Evolutionary conservation across 2,113 vertebrate species (phyloP), one percentile per base, ranked within the genome.

Genomic region (Brachirus orientalis): DNA sequence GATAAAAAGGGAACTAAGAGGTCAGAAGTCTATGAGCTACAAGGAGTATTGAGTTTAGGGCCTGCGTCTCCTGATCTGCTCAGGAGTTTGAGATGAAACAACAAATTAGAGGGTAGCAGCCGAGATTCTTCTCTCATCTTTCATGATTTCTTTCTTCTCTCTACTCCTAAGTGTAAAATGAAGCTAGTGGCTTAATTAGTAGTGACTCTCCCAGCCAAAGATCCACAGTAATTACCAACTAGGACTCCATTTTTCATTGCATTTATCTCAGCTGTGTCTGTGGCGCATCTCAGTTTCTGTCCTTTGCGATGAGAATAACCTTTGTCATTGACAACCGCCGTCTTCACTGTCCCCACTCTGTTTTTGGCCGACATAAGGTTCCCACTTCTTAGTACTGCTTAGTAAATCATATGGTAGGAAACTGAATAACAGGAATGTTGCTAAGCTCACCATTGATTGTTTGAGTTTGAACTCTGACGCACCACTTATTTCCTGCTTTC

Each of bases 131-230:
- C 43, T 19, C 37, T 37, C 38, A 1, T 40, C 38, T 12, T 40
- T 12, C 38, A 10, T 12, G 36, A 33, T 68, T 67, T 77, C 61
- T 41, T 56, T 62, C 38, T 46, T 66, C 47, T 51, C 36, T 68
- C 52, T 64, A 2, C 28, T 62, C 51, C 48, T 43, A 22, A 44
- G 46, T 65, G 47, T 82, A 69, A 87, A 84, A 77, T 37, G 40
- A 78, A 86, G 79, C 83, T 63, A 28, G 75, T 85, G 75, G 77
- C 77, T 90, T 92, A 92, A 93, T 93, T 93, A 92, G 88, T 75
- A 60, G 77, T 51, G 67, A 80, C 81, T 84, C 61, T 82, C 64
- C 16, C 75, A 75, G 82, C 77, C 88, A 86, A 82, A 79, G 84
- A 83, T 64, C 64, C 66, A 53, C 80, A 80, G 83, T 91, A 90